These are phyloP conservation scores for Eretmocerus hayati DNA, from an alignment of 2,888 invertebrate species.

Conservation along the genomic window DNA sequence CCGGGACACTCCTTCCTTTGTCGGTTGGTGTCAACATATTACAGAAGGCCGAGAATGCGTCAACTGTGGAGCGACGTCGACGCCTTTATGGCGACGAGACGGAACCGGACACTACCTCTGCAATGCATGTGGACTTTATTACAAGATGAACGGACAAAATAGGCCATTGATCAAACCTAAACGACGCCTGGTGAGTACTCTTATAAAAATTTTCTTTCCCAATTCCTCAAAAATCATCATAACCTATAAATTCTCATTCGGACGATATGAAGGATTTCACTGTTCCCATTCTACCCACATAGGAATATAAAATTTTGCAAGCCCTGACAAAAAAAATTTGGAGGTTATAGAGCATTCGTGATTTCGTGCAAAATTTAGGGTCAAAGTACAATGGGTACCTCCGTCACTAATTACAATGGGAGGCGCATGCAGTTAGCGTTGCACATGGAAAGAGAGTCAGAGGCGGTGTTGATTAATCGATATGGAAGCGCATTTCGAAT, in stretches of 20 bases:
- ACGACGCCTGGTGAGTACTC: constrained; percentile 95
- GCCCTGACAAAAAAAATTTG: too few species aligned
- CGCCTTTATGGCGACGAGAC: constrained; percentile 94
- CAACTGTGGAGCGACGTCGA: constrained; percentile 97
- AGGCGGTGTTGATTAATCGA: constrained; percentile 11
- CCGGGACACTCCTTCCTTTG: not conserved
- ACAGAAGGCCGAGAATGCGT: constrained; percentile 63
- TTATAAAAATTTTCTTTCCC: not conserved
- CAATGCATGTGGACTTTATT: constrained; percentile 82
- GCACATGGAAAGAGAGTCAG: too few species aligned
- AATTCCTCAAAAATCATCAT: too few species aligned
- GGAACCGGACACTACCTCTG: constrained; percentile 91
- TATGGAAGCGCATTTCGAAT: constrained; percentile 5
- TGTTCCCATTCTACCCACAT: too few species aligned
- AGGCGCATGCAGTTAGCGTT: too few species aligned
- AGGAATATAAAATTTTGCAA: not conserved
- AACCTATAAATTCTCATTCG: too few species aligned
- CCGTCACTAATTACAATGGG: too few species aligned
- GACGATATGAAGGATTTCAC: too few species aligned
- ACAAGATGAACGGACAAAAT: constrained; percentile 99
- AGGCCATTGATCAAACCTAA: constrained; percentile 98
- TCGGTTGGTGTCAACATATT: not conserved
- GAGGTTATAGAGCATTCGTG: too few species aligned
- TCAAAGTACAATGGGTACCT: too few species aligned
- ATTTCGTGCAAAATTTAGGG: too few species aligned